Evolutionary conservation across 2,113 vertebrate genomes (phyloP), one percentile per base, ranked within the genome.

Genomic region (Syngnathoides biaculeatus): DNA sequence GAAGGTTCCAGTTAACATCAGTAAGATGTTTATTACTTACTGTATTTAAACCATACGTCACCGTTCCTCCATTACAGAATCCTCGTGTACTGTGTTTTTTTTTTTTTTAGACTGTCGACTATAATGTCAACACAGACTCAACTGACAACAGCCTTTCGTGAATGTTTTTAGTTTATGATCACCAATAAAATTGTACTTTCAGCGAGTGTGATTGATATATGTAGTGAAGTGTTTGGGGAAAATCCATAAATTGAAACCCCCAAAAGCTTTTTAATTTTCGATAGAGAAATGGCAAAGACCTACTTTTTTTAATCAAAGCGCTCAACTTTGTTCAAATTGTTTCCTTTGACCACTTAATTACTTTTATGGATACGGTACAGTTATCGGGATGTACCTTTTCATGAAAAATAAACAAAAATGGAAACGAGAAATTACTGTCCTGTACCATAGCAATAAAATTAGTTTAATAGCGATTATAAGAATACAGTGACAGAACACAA

Each of bases 391-490:
- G 30, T 6, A 35, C 30, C 6, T 35, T 45, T 15, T 13, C 43
- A 48, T 48, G 24, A 64, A 19, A 39, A 2, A 22, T 38, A 1
- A 26, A 12, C 15, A 42, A 0, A 9, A 19, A 60, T 42, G 7
- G 58, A 15, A 38, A 68, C 48, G 40, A 20, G 15, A 48, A 48
- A 43, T 48, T 48, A 48, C 45, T 12, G 30, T 35, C 6, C 30
- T 35, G 30, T 2, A 35, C 30, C 75, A 74, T 9, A n/a, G 40
- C 75, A 77, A 48, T 71, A 39, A 26, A 75, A 75, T 79, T 67
- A 79, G 58, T 84, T 84, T 84, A 84, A 64, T 81, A 71, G 70
- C 69, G 70, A 55, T 62, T 39, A 20, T 66, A 50, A 68, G 64
- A 61, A 70, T 24, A 52, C 77, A 77, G 30, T 35, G 30, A 35